Evolutionary conservation across 1,140 invertebrate species (phyloP).

Genomic region (Alviniconcha marisindica): DNA sequence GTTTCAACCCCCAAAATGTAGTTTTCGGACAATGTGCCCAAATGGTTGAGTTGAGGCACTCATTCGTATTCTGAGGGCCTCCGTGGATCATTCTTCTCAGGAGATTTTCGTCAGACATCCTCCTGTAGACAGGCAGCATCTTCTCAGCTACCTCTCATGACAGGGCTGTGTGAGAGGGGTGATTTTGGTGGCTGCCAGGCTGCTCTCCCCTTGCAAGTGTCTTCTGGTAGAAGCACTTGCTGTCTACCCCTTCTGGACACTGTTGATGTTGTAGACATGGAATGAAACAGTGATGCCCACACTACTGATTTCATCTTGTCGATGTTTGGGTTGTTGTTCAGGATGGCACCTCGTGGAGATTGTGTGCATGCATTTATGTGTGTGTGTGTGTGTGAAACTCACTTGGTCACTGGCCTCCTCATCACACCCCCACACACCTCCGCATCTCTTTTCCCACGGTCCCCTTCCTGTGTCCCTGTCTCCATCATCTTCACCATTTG

Average conservation of each 20-base stretch:
- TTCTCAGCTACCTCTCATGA: background rate
- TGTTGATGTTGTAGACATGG: background rate
- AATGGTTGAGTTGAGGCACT: conserved; percentile 10
- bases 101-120: background rate
- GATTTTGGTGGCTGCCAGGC: conserved; percentile 22
- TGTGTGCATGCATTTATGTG: background rate
- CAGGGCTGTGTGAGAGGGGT: background rate
- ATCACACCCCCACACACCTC: too few species aligned
- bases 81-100: background rate
- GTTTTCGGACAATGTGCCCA: conserved; percentile 12
- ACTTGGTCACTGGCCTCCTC: too few species aligned
- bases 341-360: too few species aligned
- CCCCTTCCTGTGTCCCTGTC: too few species aligned
- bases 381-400: too few species aligned
- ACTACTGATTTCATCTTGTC: too few species aligned
- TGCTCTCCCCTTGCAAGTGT: background rate
- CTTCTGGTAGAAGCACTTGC: conserved; percentile 11
- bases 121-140: background rate
- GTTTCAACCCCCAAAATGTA: too few species aligned
- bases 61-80: conserved; percentile 22
- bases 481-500: too few species aligned
- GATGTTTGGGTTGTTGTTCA: too few species aligned
- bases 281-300: background rate
- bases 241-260: background rate
- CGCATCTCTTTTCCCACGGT: too few species aligned